Conservation (phyloP, 2,888 invertebrate species). For the Himalopsyche anomala region DNA sequence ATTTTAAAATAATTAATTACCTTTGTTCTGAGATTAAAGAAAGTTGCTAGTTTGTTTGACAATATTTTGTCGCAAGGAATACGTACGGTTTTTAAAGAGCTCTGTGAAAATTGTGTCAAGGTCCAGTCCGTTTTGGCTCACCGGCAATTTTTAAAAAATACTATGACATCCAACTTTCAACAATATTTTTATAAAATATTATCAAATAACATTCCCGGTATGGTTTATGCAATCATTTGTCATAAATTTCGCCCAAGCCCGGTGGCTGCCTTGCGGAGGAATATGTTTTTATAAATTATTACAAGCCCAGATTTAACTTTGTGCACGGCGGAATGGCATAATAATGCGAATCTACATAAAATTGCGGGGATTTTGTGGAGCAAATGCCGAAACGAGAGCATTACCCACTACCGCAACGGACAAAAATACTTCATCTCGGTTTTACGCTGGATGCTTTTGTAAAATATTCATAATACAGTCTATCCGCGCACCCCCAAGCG, state of each 20-base stretch:
- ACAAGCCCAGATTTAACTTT: slow-evolving; percentile 23
- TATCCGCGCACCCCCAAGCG: neutral
- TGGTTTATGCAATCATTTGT: neutral
- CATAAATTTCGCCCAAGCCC: slow-evolving; percentile 2
- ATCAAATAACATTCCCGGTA: neutral
- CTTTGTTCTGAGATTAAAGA: no score
- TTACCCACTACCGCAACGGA: neutral
- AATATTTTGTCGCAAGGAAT: no score
- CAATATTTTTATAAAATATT: neutral
- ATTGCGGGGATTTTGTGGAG: slow-evolving; percentile 26
- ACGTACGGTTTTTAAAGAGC: no score
- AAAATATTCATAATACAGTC: slow-evolving; percentile 20
- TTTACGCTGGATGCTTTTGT: slow-evolving; percentile 14
- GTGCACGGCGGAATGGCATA: slow-evolving; percentile 3
- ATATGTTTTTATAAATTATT: slow-evolving; percentile 34
- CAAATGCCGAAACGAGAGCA: slow-evolving; percentile 21
- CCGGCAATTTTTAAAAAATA: no score
- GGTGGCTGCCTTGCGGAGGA: neutral
- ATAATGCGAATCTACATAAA: slow-evolving; percentile 25
- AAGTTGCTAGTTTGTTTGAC: no score
- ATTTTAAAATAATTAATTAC: no score
- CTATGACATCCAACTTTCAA: neutral
- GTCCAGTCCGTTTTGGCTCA: no score
- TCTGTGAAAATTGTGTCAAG: no score
- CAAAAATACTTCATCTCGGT: slow-evolving; percentile 16